A percentile compares a stretch with the other conserved stretches of the same genome.
Conservation (phyloP, 2,888 invertebrate species). For the Beris chalybata region DNA sequence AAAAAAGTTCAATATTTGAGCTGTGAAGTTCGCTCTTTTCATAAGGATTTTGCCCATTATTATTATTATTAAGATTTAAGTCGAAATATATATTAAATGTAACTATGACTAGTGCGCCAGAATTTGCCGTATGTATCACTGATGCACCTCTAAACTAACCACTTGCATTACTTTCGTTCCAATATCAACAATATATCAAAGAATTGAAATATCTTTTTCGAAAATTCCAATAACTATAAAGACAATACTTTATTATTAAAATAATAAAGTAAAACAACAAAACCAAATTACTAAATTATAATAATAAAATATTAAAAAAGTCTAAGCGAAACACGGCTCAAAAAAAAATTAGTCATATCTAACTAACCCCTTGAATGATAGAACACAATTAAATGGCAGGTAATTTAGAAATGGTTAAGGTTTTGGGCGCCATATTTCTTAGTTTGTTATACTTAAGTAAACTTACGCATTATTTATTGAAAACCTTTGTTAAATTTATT, state of each 20-base stretch:
- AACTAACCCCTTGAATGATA: too few relatives aligned
- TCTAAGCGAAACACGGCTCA: too few relatives aligned
- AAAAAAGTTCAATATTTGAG: too few relatives aligned
- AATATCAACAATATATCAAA: not conserved
- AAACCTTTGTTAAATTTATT: slow-evolving; percentile 3
- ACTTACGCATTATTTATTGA: slow-evolving; percentile 2
- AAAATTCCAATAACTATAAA: too few relatives aligned
- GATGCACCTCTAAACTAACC: not conserved
- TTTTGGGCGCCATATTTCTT: slow-evolving; percentile 21
- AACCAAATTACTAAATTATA: too few relatives aligned
- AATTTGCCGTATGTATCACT: not conserved
- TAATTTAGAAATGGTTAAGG: slow-evolving; percentile 19
- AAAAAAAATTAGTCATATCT: too few relatives aligned
- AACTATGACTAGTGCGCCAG: not conserved
- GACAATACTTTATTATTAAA: too few relatives aligned
- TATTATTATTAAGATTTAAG: not conserved
- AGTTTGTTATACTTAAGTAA: not conserved
- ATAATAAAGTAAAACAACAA: too few relatives aligned
- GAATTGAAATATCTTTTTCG: too few relatives aligned
- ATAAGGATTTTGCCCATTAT: too few relatives aligned
- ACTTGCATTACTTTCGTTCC: not conserved
- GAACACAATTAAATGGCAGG: not conserved
- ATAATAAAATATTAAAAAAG: too few relatives aligned
- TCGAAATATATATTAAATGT: not conserved
- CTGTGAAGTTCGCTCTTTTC: too few relatives aligned